Evolutionary conservation across 2,888 invertebrate species (phyloP).

Genomic region (Taenaris catops): DNA sequence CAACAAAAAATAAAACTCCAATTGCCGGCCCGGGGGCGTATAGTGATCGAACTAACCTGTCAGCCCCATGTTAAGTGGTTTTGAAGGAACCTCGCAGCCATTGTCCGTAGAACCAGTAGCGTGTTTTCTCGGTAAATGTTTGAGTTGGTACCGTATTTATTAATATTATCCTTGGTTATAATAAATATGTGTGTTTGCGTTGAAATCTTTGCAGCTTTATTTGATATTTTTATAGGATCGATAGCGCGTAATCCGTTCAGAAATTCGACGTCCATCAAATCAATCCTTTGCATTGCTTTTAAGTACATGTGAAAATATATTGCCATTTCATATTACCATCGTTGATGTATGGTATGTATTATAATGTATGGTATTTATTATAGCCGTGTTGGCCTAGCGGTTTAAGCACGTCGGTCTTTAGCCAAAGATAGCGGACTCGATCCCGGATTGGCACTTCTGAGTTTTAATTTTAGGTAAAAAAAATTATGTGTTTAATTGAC

Average conservation of each 20-base stretch:
- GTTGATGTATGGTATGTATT: too few relatives aligned
- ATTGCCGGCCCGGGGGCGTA: conserved; percentile 65
- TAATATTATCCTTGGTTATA: conserved; percentile 48
- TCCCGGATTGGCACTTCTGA: too few relatives aligned
- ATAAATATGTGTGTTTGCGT: conserved; percentile 48
- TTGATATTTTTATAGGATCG: conserved; percentile 46
- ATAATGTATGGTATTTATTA: too few relatives aligned
- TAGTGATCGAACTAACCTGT: conserved; percentile 79
- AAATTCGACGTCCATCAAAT: conserved; percentile 13
- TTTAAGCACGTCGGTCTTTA: too few relatives aligned
- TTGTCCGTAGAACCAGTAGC: conserved; percentile 72
- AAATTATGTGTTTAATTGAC: too few relatives aligned
- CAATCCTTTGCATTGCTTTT: conserved; percentile 8
- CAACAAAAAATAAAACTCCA: conserved; percentile 62
- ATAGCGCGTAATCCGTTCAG: conserved; percentile 35
- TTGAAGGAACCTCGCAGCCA: conserved; percentile 62
- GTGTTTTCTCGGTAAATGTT: conserved; percentile 75
- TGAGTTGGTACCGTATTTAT: conserved; percentile 66
- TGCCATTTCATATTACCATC: too few relatives aligned
- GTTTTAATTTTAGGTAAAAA: too few relatives aligned
- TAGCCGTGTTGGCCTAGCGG: too few relatives aligned
- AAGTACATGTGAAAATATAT: too few relatives aligned
- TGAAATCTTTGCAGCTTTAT: conserved; percentile 45
- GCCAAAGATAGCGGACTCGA: too few relatives aligned
- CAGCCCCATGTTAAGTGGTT: conserved; percentile 79